Percentiles rank a stretch among this genome's conserved stretches.
Evolutionary conservation across 2,797 vertebrate species (phyloP).

Genomic region (Cheirogaleus major): DNA sequence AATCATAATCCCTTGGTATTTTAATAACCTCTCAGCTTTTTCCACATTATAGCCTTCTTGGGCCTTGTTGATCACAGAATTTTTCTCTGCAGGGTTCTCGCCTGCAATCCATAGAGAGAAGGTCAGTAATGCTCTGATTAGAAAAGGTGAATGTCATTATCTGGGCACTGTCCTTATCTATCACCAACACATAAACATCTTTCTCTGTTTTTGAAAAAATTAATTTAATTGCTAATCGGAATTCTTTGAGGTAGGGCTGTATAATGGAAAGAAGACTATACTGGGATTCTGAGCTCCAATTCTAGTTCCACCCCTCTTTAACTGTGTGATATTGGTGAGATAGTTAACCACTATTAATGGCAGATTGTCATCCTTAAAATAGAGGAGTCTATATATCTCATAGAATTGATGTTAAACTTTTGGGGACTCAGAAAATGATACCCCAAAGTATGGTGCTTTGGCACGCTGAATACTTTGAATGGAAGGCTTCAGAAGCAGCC

Average conservation of each 20-base stretch:
- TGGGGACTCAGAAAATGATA: background rate
- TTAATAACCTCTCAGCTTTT: slow-evolving; percentile 6
- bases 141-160: background rate
- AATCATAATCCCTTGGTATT: slow-evolving; percentile 23
- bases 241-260: background rate
- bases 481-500: background rate
- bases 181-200: background rate
- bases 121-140: slow-evolving; percentile 26
- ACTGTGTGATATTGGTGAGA: background rate
- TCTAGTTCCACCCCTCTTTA: background rate
- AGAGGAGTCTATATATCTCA: background rate
- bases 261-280: background rate
- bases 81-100: background rate
- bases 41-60: background rate
- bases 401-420: background rate
- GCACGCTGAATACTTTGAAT: background rate
- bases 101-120: background rate
- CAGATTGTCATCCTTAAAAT: background rate
- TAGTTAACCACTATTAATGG: background rate
- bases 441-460: background rate
- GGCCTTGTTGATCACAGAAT: background rate
- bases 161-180: background rate
- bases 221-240: background rate
- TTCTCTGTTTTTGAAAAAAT: background rate
- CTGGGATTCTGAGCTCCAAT: background rate